Conservation (phyloP, 2,888 invertebrate species). For the Acleris holmiana region DNA sequence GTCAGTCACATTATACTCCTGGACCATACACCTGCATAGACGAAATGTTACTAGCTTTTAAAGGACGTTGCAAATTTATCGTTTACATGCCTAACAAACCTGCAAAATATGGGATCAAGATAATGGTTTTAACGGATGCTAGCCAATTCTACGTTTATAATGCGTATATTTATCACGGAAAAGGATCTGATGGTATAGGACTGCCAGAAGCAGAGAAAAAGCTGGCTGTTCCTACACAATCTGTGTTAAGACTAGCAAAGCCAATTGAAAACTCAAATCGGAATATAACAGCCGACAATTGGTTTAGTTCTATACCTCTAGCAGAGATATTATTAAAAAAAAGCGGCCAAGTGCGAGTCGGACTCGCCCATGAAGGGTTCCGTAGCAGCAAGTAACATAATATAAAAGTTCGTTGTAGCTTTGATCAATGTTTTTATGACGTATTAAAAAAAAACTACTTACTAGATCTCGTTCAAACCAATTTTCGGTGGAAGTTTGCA, state of each 20-base stretch:
- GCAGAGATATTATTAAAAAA: constrained; percentile 40
- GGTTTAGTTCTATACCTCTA: constrained; percentile 50
- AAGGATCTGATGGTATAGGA: constrained; percentile 46
- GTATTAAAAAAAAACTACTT: no score
- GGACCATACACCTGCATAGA: constrained; percentile 40
- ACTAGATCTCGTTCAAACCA: no score
- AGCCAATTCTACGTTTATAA: constrained; percentile 5
- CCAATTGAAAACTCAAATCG: constrained; percentile 44
- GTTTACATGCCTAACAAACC: background rate
- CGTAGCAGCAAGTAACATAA: no score
- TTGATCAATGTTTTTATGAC: no score
- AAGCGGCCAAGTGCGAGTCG: no score
- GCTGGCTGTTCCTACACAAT: constrained; percentile 47
- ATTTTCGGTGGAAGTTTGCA: no score
- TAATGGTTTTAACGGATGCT: constrained; percentile 5
- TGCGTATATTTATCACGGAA: constrained; percentile 39
- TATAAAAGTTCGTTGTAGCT: no score
- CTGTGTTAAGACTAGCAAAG: constrained; percentile 46
- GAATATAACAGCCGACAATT: constrained; percentile 53
- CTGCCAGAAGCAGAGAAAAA: constrained; percentile 45
- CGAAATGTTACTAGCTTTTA: constrained; percentile 23
- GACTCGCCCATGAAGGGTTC: no score
- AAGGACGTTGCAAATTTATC: constrained; percentile 13
- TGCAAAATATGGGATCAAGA: constrained; percentile 11
- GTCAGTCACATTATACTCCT: constrained; percentile 38